Base-by-base conservation (phyloP, 2,888 invertebrate genomes). In the Agrilus cyanescens region DNA sequence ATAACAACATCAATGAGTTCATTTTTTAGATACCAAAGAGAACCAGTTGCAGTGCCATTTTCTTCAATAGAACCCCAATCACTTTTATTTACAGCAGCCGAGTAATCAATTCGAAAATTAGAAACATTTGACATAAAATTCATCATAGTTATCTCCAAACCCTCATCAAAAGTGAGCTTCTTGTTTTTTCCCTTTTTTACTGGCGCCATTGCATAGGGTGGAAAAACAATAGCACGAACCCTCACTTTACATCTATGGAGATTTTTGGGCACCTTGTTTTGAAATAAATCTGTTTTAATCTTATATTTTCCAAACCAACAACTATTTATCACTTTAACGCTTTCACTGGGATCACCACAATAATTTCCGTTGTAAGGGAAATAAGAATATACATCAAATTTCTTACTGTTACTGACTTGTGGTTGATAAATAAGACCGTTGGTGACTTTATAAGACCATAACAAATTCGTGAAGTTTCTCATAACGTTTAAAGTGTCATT, bases 161-260 rank as follows among this genome's bases (percentile, higher is more conserved):
- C 61, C n/a, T 51, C 44, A 3, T 35, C 43, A 13, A 55, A 46
- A 12, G 31, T 29, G 16, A 45, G 41, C 1, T 40, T 32, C 32
- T 48, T 45, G 20, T 14, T 31, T 3, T 42, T 36, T 13, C 38
- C 37, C 33, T 45, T 49, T 7, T 45, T 43, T n/a, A 46, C 41
- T 25, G 57, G 55, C 15, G 54, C 44, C 5, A 59, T 50, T 4
- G 61, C 56, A 44, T 54, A 65, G 1, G 66, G 66, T 7, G 59
- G 59, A 51, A 57, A 60, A 18, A 57, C 45, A 4, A 59, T 50
- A n/a, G 60, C 60, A 13, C 56, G 37, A 4, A 61, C 57, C 43
- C 50, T 55, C 4, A 65, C 44, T 5, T 51, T 41, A 45, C 65
- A 66, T 16, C 56, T 55, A 32, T 56, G 53, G 18, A 66, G 50